phyloP scores from a whole-genome alignment of 1,140 invertebrate genomes.

The Dreissena rostriformis region DNA sequence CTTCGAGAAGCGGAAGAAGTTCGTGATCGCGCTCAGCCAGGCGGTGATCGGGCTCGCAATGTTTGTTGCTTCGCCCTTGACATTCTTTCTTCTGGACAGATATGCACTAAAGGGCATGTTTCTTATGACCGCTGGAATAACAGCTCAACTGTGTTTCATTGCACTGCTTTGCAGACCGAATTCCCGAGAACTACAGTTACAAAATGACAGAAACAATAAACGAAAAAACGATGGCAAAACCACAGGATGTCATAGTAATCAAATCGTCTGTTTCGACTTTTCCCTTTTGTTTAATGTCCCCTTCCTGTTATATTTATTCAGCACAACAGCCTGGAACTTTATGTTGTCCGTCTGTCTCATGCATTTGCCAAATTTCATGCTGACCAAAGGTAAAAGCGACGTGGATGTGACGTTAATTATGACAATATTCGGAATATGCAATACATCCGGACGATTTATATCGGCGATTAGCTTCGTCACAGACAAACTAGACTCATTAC shows the following conservation, averaged over 20 bases:
- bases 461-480: not conserved
- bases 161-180: slow-evolving; percentile 32
- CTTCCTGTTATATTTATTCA: slow-evolving; percentile 43
- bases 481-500: slow-evolving; percentile 2
- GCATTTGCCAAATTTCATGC: slow-evolving; percentile 47
- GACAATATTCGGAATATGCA: slow-evolving; percentile 42
- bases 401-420: slow-evolving; percentile 31
- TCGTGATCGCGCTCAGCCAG: slow-evolving; percentile 24
- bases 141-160: slow-evolving; percentile 25
- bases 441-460: slow-evolving; percentile 35
- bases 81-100: slow-evolving; percentile 19
- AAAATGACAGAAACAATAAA: no score
- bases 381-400: not conserved
- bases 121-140: slow-evolving; percentile 21
- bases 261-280: no score
- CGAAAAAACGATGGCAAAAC: no score
- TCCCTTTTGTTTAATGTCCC: not conserved
- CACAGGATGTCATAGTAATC: no score
- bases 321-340: slow-evolving; percentile 47
- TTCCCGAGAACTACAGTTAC: no score
- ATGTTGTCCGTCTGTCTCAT: slow-evolving; percentile 31
- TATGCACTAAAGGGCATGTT: slow-evolving; percentile 46
- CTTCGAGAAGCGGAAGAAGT: slow-evolving; percentile 44
- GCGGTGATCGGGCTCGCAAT: slow-evolving; percentile 42
- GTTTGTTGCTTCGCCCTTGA: slow-evolving; percentile 44